A percentile compares a stretch with the other conserved stretches of the same genome.
Evolutionary conservation across 2,888 invertebrate genomes (phyloP).

Genomic region (Spisula solida): DNA sequence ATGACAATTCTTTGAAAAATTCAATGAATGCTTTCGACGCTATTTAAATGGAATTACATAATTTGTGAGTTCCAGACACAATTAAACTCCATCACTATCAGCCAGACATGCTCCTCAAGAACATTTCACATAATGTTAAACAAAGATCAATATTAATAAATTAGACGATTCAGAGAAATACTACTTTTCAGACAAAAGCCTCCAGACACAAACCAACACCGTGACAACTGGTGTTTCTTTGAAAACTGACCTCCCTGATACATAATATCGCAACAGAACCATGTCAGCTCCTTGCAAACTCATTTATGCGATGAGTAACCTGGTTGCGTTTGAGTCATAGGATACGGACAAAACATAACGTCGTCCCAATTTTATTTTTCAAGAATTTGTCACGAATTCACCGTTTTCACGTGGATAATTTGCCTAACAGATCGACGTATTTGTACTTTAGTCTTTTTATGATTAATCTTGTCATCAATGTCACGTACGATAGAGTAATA

Average conservation of each 20-base stretch:
- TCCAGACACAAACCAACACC: not conserved
- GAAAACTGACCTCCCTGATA: not conserved
- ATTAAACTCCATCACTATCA: no score
- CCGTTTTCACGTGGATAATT: not conserved
- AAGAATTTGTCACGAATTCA: not conserved
- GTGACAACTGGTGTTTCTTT: not conserved
- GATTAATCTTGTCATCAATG: not conserved
- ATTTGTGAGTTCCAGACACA: no score
- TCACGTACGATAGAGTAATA: not conserved
- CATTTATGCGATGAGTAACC: slow-evolving; percentile 13
- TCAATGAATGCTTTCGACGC: no score
- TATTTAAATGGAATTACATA: no score
- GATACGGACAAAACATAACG: not conserved
- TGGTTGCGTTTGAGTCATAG: slow-evolving; percentile 7
- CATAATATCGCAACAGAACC: not conserved
- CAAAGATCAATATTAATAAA: no score
- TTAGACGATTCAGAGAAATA: no score
- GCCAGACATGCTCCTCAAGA: no score
- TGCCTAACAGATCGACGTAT: not conserved
- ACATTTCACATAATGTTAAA: no score
- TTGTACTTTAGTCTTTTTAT: not conserved
- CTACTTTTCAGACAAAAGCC: not conserved
- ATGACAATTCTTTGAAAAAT: no score
- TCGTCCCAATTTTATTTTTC: not conserved
- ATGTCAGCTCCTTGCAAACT: not conserved